phyloP scores from a whole-genome alignment of 92 coral and sea anemone species.

The Palythoa heliodiscus region DNA sequence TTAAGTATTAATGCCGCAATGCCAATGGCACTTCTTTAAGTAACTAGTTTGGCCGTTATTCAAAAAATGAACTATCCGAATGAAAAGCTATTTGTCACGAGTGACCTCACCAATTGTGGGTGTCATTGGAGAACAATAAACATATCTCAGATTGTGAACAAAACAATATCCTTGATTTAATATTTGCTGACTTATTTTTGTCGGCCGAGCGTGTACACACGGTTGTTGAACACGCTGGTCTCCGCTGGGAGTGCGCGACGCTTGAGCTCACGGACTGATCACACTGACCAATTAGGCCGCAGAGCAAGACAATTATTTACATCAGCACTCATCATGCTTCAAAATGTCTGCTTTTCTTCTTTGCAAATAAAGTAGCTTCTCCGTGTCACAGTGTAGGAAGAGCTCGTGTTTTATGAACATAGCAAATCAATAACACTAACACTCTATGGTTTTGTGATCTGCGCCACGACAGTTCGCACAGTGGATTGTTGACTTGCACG shows the following conservation, averaged over 20 bases:
- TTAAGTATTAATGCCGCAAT: not conserved
- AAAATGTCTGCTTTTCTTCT: constrained; percentile 57
- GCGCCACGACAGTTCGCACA: constrained; percentile 4
- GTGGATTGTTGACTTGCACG: not conserved
- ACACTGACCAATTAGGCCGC: constrained; percentile 36
- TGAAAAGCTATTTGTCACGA: not conserved
- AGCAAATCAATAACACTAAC: not conserved
- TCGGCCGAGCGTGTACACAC: constrained; percentile 28
- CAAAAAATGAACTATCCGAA: not conserved
- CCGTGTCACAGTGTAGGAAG: constrained; percentile 5
- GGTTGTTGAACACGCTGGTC: not conserved
- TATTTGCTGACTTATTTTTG: constrained; percentile 41
- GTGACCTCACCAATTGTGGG: constrained; percentile 30
- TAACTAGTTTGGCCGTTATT: not conserved
- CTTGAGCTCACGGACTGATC: constrained; percentile 35
- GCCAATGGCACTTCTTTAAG: not conserved
- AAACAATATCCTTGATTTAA: constrained; percentile 32
- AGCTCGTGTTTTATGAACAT: constrained; percentile 1
- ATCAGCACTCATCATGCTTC: constrained; percentile 44
- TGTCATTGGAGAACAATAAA: constrained; percentile 36
- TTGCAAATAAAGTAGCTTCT: constrained; percentile 31
- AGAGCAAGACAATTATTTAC: constrained; percentile 21
- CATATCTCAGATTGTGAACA: constrained; percentile 26
- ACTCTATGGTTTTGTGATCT: not conserved
- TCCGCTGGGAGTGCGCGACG: constrained; percentile 34